phyloP scores from a whole-genome alignment of 2,888 invertebrate genomes.

The Leptopilina syphax region DNA sequence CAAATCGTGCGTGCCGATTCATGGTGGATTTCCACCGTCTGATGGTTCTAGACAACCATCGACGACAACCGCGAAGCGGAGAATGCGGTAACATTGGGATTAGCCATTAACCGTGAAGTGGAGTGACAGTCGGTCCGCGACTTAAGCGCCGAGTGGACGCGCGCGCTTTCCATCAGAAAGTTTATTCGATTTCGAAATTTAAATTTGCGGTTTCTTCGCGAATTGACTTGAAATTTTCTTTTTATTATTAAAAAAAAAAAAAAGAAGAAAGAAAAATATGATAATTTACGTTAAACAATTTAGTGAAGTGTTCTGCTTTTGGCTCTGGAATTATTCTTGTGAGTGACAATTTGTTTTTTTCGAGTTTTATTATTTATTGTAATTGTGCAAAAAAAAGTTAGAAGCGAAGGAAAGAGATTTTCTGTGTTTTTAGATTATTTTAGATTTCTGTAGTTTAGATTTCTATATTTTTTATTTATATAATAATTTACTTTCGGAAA shows the following conservation, averaged over 20 bases:
- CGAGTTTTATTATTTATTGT: no score
- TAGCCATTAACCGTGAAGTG: slow-evolving; percentile 47
- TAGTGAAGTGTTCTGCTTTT: slow-evolving; percentile 10
- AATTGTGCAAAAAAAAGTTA: no score
- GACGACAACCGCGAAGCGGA: slow-evolving; percentile 33
- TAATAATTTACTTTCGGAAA: no score
- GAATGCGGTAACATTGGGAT: slow-evolving; percentile 45
- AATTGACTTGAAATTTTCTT: background rate
- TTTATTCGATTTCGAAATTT: slow-evolving; percentile 44
- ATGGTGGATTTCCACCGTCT: slow-evolving; percentile 33
- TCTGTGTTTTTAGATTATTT: no score
- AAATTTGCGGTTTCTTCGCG: slow-evolving; percentile 26
- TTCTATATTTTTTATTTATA: no score
- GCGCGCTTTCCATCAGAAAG: slow-evolving; percentile 40
- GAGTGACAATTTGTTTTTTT: background rate
- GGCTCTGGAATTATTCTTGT: slow-evolving; percentile 10
- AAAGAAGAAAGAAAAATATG: background rate
- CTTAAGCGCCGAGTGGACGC: slow-evolving; percentile 39
- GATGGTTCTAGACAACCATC: slow-evolving; percentile 33
- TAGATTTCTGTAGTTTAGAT: no score
- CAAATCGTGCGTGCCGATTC: slow-evolving; percentile 40
- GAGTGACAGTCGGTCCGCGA: slow-evolving; percentile 39
- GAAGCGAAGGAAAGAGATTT: no score
- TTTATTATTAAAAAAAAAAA: background rate
- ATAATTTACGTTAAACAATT: slow-evolving; percentile 10